Evolutionary conservation across 2,888 invertebrate species (phyloP).

Genomic region (Patella caerulea): DNA sequence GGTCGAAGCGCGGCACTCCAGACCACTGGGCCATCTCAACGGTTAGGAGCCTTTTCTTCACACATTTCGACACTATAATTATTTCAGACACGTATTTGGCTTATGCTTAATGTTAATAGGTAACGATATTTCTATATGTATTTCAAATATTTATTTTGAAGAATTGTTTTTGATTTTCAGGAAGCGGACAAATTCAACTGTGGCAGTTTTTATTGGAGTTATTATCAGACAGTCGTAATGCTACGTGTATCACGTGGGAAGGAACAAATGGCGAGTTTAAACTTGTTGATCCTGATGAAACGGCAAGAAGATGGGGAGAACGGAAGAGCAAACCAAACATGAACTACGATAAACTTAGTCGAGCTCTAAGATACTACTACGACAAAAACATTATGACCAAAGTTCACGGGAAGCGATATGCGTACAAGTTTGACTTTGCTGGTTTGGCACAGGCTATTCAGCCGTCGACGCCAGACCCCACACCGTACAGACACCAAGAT

Average conservation of each 20-base stretch:
- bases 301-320: conserved; percentile 93
- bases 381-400: conserved; percentile 99
- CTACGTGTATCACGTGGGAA: conserved; percentile 96
- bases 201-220: conserved; percentile 99
- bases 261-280: conserved; percentile 96
- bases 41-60: background rate
- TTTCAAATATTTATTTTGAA: conserved; percentile 47
- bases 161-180: conserved; percentile 61
- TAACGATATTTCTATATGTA: no score
- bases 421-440: conserved; percentile 94
- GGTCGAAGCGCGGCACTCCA: no score
- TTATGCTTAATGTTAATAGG: no score
- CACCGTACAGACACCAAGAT: conserved; percentile 94
- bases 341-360: conserved; percentile 96
- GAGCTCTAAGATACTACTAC: conserved; percentile 95
- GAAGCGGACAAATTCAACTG: conserved; percentile 92
- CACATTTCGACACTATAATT: background rate
- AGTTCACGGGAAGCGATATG: conserved; percentile 95
- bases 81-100: background rate
- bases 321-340: conserved; percentile 95
- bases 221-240: conserved; percentile 86
- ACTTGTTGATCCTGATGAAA: conserved; percentile 93
- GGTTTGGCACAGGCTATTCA: conserved; percentile 82
- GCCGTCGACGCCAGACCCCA: conserved; percentile 85
- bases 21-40: no score